Evolutionary conservation across 2,113 vertebrate species (phyloP).

Genomic region (Corythoichthys haematopterus): DNA sequence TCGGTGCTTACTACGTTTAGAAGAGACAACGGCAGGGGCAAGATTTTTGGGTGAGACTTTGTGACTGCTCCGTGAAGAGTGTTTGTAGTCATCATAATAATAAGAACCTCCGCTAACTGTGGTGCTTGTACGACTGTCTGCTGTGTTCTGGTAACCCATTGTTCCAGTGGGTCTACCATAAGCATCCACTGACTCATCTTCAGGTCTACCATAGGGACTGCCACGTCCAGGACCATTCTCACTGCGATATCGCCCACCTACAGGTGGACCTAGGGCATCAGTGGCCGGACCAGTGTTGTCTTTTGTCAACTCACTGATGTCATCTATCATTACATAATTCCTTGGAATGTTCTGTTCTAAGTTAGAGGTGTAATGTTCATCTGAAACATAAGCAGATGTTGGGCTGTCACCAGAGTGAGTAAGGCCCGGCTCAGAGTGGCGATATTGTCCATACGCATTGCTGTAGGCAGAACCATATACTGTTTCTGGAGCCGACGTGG

Average conservation of each 20-base stretch:
- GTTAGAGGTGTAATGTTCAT: conserved; percentile 87
- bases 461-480: conserved; percentile 71
- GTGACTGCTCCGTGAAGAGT: conserved; percentile 76
- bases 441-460: conserved; percentile 82
- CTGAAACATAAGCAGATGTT: conserved; percentile 78
- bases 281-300: conserved; percentile 74
- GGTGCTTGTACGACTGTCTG: conserved; percentile 57
- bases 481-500: conserved; percentile 77
- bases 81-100: conserved; percentile 88
- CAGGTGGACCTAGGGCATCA: conserved; percentile 66
- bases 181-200: conserved; percentile 77
- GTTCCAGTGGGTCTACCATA: conserved; percentile 76
- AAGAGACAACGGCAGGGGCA: conserved; percentile 86
- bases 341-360: conserved; percentile 94
- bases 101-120: conserved; percentile 70
- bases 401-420: conserved; percentile 77
- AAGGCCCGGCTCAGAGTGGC: conserved; percentile 71
- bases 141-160: conserved; percentile 53
- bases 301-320: conserved; percentile 97
- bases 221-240: conserved; percentile 74
- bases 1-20: conserved; percentile 95
- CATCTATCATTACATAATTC: conserved; percentile 98
- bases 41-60: conserved; percentile 89
- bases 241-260: conserved; percentile 72
- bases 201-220: conserved; percentile 80